Percentiles rank a stretch among this genome's conserved stretches.
These are phyloP conservation scores for Drosophila ficusphila DNA, from an alignment of 1,140 invertebrate species.

Conservation along the genomic window DNA sequence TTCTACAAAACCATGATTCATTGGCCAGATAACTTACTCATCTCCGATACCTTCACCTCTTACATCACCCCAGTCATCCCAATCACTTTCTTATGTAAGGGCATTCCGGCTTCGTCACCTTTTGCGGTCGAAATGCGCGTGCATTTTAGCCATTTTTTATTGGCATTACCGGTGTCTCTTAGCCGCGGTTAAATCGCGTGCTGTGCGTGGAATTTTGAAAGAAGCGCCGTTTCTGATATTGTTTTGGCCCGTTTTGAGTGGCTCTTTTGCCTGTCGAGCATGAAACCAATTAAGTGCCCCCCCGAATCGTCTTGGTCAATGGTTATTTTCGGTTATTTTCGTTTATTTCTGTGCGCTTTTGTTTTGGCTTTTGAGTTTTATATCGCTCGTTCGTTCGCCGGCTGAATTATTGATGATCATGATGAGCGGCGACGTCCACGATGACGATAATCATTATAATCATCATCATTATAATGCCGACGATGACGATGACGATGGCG, in stretches of 20 bases:
- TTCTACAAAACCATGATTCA: not conserved
- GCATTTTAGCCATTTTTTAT: slow-evolving; percentile 1
- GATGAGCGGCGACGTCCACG: slow-evolving; percentile 19
- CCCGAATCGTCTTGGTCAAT: not conserved
- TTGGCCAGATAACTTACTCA: not conserved
- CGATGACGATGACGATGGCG: slow-evolving; percentile 6
- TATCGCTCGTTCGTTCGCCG: slow-evolving; percentile 7
- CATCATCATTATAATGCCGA: too few species aligned
- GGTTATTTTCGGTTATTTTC: not conserved
- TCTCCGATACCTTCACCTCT: slow-evolving; percentile 30
- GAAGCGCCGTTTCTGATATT: slow-evolving; percentile 25
- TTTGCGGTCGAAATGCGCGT: slow-evolving; percentile 11
- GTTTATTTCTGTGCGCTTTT: too few species aligned
- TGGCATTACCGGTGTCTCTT: not conserved
- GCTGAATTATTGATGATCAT: slow-evolving; percentile 58
- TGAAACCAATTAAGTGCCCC: slow-evolving; percentile 48
- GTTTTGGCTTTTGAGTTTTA: slow-evolving; percentile 2
- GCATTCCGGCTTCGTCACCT: slow-evolving; percentile 30
- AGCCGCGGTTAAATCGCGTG: slow-evolving; percentile 25
- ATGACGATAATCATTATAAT: too few species aligned
- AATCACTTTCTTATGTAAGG: slow-evolving; percentile 28
- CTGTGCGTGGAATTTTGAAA: slow-evolving; percentile 40
- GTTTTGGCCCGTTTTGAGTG: slow-evolving; percentile 18
- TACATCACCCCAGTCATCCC: slow-evolving; percentile 3
- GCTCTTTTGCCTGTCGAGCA: slow-evolving; percentile 38